Percentiles rank a stretch among this genome's conserved stretches.
phyloP scores from a whole-genome alignment of 2,888 invertebrate genomes.

The Calliopum simillimum region DNA sequence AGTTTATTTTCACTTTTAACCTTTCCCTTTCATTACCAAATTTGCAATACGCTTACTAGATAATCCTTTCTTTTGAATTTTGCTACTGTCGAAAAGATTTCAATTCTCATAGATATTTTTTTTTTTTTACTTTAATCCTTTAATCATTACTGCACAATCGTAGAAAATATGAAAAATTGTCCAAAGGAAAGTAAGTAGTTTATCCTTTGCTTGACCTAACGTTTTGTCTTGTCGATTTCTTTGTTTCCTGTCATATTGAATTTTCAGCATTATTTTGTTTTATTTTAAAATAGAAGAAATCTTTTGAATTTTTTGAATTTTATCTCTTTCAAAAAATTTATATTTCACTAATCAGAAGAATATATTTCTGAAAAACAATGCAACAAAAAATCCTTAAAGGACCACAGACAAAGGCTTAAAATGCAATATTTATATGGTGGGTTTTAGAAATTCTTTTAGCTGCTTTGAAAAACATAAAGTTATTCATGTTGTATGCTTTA shows the following conservation, averaged over 20 bases:
- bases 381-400: constrained; percentile 14
- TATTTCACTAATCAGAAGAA: no score
- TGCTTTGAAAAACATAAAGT: no score
- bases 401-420: no score
- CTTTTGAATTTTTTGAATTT: no score
- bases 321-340: no score
- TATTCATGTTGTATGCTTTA: no score
- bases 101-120: neutral
- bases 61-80: constrained; percentile 1
- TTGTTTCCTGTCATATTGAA: neutral
- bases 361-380: neutral
- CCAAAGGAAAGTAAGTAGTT: constrained; percentile 9
- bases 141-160: constrained; percentile 20
- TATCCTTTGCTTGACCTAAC: neutral
- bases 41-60: neutral
- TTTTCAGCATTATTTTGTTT: neutral
- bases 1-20: constrained; percentile 1
- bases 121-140: constrained; percentile 18
- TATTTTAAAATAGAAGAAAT: neutral
- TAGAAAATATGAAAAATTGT: neutral
- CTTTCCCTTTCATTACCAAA: neutral
- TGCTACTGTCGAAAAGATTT: neutral
- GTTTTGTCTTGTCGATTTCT: neutral
- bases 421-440: no score
- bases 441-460: no score